Percentiles rank a stretch among this genome's conserved stretches.
phyloP scores from a whole-genome alignment of 2,888 invertebrate species.

The Mimas tiliae region DNA sequence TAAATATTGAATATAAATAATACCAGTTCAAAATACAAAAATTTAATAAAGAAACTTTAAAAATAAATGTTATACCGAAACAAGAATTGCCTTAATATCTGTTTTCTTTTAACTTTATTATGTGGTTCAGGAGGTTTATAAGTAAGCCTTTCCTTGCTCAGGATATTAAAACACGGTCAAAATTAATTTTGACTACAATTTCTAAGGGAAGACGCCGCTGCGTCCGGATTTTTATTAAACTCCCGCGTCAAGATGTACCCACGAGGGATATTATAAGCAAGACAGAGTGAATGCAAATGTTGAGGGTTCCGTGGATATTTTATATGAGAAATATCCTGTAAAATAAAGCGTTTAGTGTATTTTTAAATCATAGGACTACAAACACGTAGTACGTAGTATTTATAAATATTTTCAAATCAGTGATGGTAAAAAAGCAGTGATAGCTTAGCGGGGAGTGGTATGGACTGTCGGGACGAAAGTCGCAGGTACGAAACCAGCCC shows the following conservation, averaged over 20 bases:
- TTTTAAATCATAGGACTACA: too few species aligned
- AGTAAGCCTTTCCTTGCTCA: constrained; percentile 49
- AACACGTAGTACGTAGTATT: too few species aligned
- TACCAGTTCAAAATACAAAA: neutral
- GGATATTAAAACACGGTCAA: constrained; percentile 58
- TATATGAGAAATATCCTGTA: neutral
- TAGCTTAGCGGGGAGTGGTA: too few species aligned
- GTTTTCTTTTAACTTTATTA: constrained; percentile 39
- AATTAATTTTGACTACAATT: constrained; percentile 55
- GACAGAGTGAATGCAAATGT: neutral
- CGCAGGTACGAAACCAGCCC: too few species aligned
- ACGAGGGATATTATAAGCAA: constrained; percentile 27
- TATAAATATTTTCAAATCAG: too few species aligned
- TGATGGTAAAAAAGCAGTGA: too few species aligned
- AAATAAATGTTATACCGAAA: constrained; percentile 9
- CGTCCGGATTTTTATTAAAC: constrained; percentile 48
- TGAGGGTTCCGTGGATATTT: constrained; percentile 7
- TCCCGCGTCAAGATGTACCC: constrained; percentile 35
- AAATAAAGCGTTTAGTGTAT: neutral
- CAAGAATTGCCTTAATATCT: constrained; percentile 26
- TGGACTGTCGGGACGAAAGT: too few species aligned
- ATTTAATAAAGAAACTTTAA: neutral
- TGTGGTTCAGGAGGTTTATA: constrained; percentile 41
- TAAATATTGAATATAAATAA: too few species aligned
- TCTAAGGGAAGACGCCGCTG: constrained; percentile 38